Evolutionary conservation across 2,113 vertebrate genomes (phyloP), one percentile per base, ranked within the genome.

Genomic region (Perca schrenkii): DNA sequence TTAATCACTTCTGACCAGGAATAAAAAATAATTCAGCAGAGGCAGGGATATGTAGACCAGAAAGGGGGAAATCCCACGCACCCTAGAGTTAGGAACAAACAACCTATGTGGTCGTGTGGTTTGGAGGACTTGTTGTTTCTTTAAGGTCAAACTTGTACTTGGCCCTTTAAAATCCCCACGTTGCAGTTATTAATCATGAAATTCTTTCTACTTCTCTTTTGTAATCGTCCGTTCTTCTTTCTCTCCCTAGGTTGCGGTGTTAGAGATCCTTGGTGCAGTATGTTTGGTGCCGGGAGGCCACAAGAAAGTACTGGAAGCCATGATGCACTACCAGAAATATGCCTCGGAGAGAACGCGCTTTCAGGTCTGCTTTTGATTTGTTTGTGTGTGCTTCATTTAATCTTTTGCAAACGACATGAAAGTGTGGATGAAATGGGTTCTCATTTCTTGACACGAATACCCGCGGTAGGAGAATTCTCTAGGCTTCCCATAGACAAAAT

Each of bases 181-280:
- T 40, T 0, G 11, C 21, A 52, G 47, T 64, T 3, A 66, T 6
- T 16, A 17, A 66, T 28, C 8, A 7, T 40, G 4, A 43, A n/a
- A 22, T 52, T 8, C 1, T 46, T 54, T 56, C 43, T 54, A 21
- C 49, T 25, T 34, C 3, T 63, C 22, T 22, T 22, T 17, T 52
- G 7, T 43, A 7, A 43, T 8, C 3, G n/a, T 60, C 17, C 3
- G 0, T 14, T 65, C 1, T 47, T 76, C 17, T 57, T 21, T 15
- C 31, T 68, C 46, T 70, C 25, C 22, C 13, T 1, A 91, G 91
- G 69, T 90, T 8, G 97, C 98, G 0, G 97, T 98, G 86, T 92
- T 99, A 62, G 98, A 99, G 92, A 99, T 99, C 88, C 93, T 99
- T 31, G 98, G 97, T 0, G 98, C 98, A 0, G 97, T 98, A 31